Percentiles rank a stretch among this genome's conserved stretches.
phyloP scores from a whole-genome alignment of 2,797 vertebrate species.

The Ibycter americanus region DNA sequence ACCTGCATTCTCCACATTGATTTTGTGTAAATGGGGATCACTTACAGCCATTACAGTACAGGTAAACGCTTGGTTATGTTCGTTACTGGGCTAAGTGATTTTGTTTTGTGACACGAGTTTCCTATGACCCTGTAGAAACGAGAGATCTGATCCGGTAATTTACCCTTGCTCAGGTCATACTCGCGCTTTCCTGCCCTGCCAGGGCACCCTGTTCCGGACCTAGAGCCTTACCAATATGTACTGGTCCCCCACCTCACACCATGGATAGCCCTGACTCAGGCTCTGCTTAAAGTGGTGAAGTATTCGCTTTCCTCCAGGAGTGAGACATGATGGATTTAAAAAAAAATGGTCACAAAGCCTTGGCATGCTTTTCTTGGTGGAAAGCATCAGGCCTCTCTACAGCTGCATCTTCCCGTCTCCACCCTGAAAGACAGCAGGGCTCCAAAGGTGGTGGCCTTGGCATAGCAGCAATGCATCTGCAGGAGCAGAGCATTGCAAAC shows the following conservation, averaged over 20 bases:
- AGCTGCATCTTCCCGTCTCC: background rate
- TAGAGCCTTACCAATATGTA: rapidly evolving
- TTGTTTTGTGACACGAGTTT: background rate
- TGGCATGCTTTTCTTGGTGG: background rate
- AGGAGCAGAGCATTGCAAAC: background rate
- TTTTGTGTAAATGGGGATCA: background rate
- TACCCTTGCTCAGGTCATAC: background rate
- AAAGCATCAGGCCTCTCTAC: background rate
- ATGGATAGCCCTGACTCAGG: background rate
- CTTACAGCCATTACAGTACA: background rate
- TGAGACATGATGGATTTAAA: background rate
- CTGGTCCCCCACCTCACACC: rapidly evolving
- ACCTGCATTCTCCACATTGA: background rate
- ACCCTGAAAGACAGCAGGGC: background rate
- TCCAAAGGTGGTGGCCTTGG: background rate
- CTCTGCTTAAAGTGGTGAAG: background rate
- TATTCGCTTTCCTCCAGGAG: background rate
- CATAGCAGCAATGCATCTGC: background rate
- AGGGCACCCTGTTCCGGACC: background rate
- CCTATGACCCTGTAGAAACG: background rate
- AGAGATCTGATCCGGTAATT: background rate
- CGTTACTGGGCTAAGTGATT: background rate
- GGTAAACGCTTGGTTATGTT: background rate
- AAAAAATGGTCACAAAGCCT: background rate
- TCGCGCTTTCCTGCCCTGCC: background rate